These are phyloP conservation scores for Chamaea fasciata DNA, from an alignment of 2,113 vertebrate species.

Conservation along the genomic window DNA sequence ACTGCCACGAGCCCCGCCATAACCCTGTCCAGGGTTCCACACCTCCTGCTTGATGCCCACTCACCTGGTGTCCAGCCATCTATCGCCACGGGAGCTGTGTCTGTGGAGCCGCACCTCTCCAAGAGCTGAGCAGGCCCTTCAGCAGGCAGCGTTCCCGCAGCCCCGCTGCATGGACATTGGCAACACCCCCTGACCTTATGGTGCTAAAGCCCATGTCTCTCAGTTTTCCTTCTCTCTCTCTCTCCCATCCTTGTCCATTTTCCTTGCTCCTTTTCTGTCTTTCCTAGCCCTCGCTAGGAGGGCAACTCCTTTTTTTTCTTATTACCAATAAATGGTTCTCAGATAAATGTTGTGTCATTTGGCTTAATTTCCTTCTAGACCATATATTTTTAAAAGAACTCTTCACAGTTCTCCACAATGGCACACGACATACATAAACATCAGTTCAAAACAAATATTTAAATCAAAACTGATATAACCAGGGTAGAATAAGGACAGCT, in stretches of 20 bases:
- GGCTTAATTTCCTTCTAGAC: neutral
- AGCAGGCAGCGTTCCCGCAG: too few relatives aligned
- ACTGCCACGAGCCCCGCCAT: rapidly evolving
- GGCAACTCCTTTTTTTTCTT: neutral
- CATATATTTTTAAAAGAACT: neutral
- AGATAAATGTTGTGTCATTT: neutral
- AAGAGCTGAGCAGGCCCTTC: rapidly evolving
- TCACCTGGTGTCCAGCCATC: neutral
- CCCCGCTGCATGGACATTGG: rapidly evolving
- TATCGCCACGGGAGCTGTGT: rapidly evolving
- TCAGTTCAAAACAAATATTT: neutral
- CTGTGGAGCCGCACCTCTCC: rapidly evolving
- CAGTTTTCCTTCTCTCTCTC: neutral
- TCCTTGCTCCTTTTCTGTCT: neutral
- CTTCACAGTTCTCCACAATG: neutral
- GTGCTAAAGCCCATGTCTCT: neutral
- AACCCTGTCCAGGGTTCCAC: rapidly evolving
- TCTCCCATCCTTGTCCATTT: neutral
- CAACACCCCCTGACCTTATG: rapidly evolving
- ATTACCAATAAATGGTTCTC: neutral
- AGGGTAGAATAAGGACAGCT: neutral
- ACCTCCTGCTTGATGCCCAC: neutral
- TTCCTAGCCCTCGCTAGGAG: neutral
- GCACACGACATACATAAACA: neutral
- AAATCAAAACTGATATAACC: neutral